Base-by-base conservation (phyloP, 2,797 vertebrate species). In the Hippoglossus hippoglossus region DNA sequence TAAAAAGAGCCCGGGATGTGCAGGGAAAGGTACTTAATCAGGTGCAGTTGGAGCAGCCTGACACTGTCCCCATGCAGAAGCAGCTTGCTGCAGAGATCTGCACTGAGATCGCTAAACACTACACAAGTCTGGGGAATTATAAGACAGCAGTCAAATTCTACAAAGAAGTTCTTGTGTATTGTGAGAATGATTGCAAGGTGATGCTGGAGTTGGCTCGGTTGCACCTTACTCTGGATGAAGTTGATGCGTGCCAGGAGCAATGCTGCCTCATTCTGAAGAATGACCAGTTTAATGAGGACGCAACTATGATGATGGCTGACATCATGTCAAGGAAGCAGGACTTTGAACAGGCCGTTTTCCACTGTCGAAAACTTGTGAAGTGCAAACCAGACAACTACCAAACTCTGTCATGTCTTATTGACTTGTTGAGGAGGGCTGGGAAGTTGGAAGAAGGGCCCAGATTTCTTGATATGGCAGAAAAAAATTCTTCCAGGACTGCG, bases 131-230 rank as follows among this genome's bases (percentile, higher is more conserved):
- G 92, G 90, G 95, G 75, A 97, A 97, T 94, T 97, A 96, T 80
- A 97, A 99, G 89, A 96, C 95, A 90, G 97, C 98, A 72, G 97
- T 99, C 93, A 97, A 95, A 88, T 99, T 97, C 95, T 99, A 99
- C 95, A 99, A 97, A 96, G 98, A 99, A 87, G 98, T 97, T 70
- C 96, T 99, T 95, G 95, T 97, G 91, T 97, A 99, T 92, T 98
- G 96, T 93, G 97, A 99, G 92, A 97, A 94, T 0, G 95, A 99
- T 94, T 96, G 95, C 91, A 98, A 98, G 97, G 98, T 99, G 67
- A 97, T 99, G 96, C 73, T 99, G 92, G 98, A 99, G 85, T 89
- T 99, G 87, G 97, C 97, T 1, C 95, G 93, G 55, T 77, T 99
- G 3, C 98, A 98, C 86, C 96, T 99, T 18, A 96, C 95, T 2